Conservation (phyloP, 2,797 vertebrate species). For the Sebastolobus altivelis region DNA sequence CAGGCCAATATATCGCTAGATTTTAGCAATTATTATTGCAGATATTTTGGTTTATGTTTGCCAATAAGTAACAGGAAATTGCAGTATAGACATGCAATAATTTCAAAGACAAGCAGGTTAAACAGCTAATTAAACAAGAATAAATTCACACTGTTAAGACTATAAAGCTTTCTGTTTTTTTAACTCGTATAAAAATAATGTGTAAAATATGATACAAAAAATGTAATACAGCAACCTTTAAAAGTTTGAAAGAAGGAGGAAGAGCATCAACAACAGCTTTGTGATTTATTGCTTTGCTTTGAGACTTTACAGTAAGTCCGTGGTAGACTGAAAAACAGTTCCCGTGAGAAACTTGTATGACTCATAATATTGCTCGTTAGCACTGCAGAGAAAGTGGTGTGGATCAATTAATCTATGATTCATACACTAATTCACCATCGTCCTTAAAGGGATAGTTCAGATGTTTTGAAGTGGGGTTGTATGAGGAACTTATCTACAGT, state of each 20-base stretch:
- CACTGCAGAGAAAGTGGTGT: background rate
- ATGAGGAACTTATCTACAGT: no score
- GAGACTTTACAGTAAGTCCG: background rate
- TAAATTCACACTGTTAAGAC: background rate
- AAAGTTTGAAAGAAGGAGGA: background rate
- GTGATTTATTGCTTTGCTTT: background rate
- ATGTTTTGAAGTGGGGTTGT: no score
- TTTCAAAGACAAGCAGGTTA: background rate
- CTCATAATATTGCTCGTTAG: slow-evolving; percentile 13
- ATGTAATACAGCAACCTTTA: background rate
- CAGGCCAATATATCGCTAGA: background rate
- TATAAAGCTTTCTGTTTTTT: background rate
- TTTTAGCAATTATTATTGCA: background rate
- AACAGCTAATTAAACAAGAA: background rate
- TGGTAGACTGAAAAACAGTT: background rate
- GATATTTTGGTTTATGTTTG: background rate
- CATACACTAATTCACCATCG: background rate
- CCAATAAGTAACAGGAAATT: no score
- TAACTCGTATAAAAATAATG: background rate
- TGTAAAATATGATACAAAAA: background rate
- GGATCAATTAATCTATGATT: slow-evolving; percentile 16
- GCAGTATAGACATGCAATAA: background rate
- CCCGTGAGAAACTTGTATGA: background rate
- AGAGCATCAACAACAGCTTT: background rate
- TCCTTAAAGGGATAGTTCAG: no score